Evolutionary conservation across 2,113 vertebrate genomes (phyloP).

Genomic region (Mobula hypostoma): DNA sequence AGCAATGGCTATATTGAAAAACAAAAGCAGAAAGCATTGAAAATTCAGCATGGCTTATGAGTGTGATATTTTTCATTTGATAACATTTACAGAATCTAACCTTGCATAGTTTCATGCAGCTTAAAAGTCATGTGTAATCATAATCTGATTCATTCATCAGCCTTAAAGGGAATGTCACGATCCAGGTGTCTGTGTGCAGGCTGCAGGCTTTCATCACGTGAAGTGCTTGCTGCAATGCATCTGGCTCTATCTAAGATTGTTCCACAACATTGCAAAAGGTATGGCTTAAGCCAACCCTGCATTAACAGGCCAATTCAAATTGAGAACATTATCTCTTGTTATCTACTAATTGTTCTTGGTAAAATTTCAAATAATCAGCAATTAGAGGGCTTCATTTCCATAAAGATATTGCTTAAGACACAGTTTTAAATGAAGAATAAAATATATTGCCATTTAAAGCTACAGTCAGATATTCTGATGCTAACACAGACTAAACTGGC

Average conservation of each 20-base stretch:
- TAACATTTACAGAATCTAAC: background rate
- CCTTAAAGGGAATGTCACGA: background rate
- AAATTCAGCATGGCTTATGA: background rate
- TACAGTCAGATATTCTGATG: background rate
- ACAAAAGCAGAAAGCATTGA: background rate
- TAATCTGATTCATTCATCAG: background rate
- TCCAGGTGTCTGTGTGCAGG: background rate
- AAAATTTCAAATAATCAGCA: background rate
- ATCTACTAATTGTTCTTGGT: background rate
- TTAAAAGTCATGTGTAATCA: background rate
- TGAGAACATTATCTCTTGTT: background rate
- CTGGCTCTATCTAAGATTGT: conserved; percentile 10
- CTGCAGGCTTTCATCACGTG: conserved; percentile 3
- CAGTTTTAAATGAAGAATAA: background rate
- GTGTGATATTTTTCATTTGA: background rate
- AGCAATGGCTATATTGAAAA: background rate
- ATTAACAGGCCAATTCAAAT: background rate
- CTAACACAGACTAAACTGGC: background rate
- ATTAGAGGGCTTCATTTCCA: background rate
- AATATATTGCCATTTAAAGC: background rate
- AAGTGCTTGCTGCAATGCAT: background rate
- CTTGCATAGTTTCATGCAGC: background rate
- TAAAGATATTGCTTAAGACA: background rate
- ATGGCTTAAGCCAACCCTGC: background rate
- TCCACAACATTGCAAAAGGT: background rate